Percentiles rank a stretch among this genome's conserved stretches.
These are phyloP conservation scores for Onthophagus taurus DNA, from an alignment of 1,140 invertebrate genomes.

Conservation along the genomic window DNA sequence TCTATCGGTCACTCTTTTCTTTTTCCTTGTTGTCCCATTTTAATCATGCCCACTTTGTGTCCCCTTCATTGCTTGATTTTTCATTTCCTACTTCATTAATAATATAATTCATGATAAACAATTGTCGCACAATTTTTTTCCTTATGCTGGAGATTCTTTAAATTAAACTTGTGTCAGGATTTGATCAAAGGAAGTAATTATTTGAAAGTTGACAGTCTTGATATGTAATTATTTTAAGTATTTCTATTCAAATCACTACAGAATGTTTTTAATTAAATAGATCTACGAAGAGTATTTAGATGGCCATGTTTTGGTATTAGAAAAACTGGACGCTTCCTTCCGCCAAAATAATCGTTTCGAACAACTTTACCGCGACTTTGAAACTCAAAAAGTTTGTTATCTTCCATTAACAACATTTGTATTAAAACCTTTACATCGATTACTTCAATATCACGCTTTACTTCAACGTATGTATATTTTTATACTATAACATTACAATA, in stretches of 20 bases:
- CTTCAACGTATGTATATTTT: slow-evolving; percentile 61
- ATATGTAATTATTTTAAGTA: too few relatives aligned
- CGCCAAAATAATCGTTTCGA: slow-evolving; percentile 66
- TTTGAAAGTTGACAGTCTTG: too few relatives aligned
- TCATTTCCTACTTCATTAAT: too few relatives aligned
- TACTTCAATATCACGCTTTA: slow-evolving; percentile 77
- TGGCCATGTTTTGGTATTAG: slow-evolving; percentile 62
- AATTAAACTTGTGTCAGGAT: too few relatives aligned
- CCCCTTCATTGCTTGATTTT: too few relatives aligned
- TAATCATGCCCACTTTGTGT: too few relatives aligned
- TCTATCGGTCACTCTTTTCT: too few relatives aligned
- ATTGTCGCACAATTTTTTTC: too few relatives aligned
- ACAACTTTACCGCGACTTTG: slow-evolving; percentile 73
- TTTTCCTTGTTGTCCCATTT: too few relatives aligned
- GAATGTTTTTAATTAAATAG: slow-evolving; percentile 39
- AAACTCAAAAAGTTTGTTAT: slow-evolving; percentile 76
- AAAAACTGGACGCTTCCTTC: slow-evolving; percentile 63
- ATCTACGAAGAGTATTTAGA: slow-evolving; percentile 76
- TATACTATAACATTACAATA: neutral
- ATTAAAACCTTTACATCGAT: slow-evolving; percentile 79
- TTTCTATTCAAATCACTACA: neutral
- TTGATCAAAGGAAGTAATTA: too few relatives aligned
- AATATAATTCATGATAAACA: too few relatives aligned
- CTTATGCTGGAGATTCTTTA: too few relatives aligned
- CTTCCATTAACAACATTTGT: slow-evolving; percentile 80